Evolutionary conservation across 2,888 invertebrate species (phyloP), one percentile per base, ranked within the genome.

Genomic region (Hololepta plana): DNA sequence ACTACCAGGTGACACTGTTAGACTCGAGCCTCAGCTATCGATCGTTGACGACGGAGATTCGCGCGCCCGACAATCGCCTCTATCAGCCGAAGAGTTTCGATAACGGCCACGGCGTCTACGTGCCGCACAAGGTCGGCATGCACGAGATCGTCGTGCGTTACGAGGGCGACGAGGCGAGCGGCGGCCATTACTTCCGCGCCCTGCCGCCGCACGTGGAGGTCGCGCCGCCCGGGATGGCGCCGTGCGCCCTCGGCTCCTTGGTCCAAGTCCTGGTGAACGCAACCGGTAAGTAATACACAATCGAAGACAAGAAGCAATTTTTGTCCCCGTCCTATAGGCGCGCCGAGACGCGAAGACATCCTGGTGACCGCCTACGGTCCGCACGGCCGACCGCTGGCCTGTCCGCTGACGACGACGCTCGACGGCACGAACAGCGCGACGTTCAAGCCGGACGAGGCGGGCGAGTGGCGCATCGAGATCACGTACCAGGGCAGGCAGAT

Each of bases 381-480:
- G 0, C 77, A 80, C 25, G 90, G 90, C 8, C 68, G 81, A 23
- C 69, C 77, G 0, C 65, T 82, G 29, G 65, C 71, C 32, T 80
- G 85, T 49, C 82, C 84, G 0, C 73, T 85, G n/a, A 74, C 73
- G 21, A 74, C 73, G 20, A 77, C 79, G 35, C 72, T 77, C n/a
- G 76, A 79, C 23, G 87, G 84, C 29, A 82, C 85, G 27, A 91
- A 90, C 48, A 84, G 85, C 38, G 91, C 95, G 37, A 91, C 87
- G 42, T 96, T 96, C 55, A 87, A 91, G 47, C 96, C 96, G 0
- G 85, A 90, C 42, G 95, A 96, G 59, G 81, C 90, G 19, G 96
- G 95, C 30, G 85, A 88, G 45, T 96, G 95, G 95, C 76, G 82
- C 41, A 91, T 98, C 29, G 85, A 85, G 36, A 91, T 96, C 36